Base-by-base conservation (phyloP, 2,113 vertebrate species). In the Holacanthus passer region DNA sequence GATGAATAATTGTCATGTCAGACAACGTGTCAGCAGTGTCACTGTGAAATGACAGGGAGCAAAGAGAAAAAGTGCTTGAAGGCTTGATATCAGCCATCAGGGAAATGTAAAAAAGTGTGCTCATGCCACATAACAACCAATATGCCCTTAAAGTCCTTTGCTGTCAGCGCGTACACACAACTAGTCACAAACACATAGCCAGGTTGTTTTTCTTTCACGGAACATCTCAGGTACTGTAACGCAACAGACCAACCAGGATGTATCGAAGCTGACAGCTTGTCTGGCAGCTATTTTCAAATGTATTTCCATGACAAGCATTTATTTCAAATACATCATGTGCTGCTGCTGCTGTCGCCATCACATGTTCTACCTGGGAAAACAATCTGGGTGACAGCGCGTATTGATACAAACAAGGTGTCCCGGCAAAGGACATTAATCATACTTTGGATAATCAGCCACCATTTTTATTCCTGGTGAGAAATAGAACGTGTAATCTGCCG, bases 281-380 rank as follows among this genome's bases (percentile, higher is more conserved):
- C 89, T 80, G 79, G 71, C 58, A 91, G 91, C 89, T 88, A 91
- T 91, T 93, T 94, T 92, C 84, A 91, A 84, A 92, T 92, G 73
- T 77, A 79, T 92, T 92, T 92, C 84, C 79, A 87, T 91, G 92
- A 90, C 90, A 92, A 82, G 76, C 74, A 76, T 92, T 91, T 89
- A 92, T 92, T 92, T 91, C 92, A 92, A 84, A 94, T 84, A 72
- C 88, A 89, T 92, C 91, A 93, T 85, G 87, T 82, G 89, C 62
- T 60, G 78, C 63, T 66, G 79, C 78, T 27, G 73, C 85, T 77
- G 69, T 75, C 41, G 56, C 31, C 70, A 62, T 89, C 76, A 84
- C 83, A 73, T 86, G 87, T 71, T 50, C 24, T 58, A 77, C 68
- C 52, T 72, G 45, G 14, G 66, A 31, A 75, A 69, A 64, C 77